Conservation (phyloP, 37 sponge, comb jelly and placozoan species). For the Eunapius fragilis region DNA sequence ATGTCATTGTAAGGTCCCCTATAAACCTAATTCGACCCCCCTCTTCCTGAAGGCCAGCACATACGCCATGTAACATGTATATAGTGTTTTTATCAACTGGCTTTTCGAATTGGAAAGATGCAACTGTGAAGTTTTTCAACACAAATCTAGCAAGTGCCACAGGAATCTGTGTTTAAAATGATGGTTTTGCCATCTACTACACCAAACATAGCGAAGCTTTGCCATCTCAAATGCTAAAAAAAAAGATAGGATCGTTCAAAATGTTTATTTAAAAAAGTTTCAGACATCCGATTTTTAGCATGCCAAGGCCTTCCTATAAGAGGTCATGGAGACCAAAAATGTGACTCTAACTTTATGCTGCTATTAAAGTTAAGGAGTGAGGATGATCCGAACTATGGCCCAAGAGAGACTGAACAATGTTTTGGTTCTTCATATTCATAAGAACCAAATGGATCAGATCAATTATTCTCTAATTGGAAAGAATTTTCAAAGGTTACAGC, state of each 20-base stretch:
- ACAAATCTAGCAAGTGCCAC: conserved; percentile 52
- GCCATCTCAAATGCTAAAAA: background rate
- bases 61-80: too few species aligned
- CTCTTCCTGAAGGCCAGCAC: too few species aligned
- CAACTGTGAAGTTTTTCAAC: conserved; percentile 25
- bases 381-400: conserved; percentile 12
- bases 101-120: conserved; percentile 50
- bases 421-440: background rate
- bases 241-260: background rate
- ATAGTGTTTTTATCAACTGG: conserved; percentile 29
- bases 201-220: conserved; percentile 5
- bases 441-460: too few species aligned
- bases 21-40: too few species aligned
- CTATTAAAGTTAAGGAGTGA: conserved; percentile 28
- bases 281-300: conserved; percentile 36
- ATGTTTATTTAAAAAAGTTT: conserved; percentile 45
- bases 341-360: conserved; percentile 57
- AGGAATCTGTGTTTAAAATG: conserved; percentile 40
- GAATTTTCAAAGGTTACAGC: too few species aligned
- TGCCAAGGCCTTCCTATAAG: conserved; percentile 47
- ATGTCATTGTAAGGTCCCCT: too few species aligned
- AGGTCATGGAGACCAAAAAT: conserved; percentile 37
- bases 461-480: too few species aligned
- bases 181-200: conserved; percentile 47
- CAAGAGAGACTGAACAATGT: too few species aligned